phyloP scores from a whole-genome alignment of 2,113 vertebrate genomes.

The Ptilonorhynchus violaceus region DNA sequence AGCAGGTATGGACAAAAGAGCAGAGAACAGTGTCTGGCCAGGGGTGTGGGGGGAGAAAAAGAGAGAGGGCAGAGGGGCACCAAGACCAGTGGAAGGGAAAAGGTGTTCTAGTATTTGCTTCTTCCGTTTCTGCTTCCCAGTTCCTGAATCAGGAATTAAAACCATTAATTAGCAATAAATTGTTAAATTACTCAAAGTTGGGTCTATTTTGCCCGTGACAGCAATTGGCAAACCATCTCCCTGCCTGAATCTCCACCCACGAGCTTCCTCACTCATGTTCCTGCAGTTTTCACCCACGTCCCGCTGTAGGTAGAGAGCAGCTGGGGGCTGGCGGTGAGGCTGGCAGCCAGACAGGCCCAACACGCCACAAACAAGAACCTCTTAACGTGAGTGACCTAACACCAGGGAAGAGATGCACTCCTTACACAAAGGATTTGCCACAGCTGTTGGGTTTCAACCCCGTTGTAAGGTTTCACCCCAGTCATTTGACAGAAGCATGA shows the following conservation, averaged over 20 bases:
- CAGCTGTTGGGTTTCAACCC: neutral
- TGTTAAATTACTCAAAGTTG: neutral
- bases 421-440: neutral
- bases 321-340: no score
- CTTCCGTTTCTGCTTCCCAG: neutral
- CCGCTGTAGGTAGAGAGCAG: no score
- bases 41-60: neutral
- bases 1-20: no score
- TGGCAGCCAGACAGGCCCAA: neutral
- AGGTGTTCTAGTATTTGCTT: neutral
- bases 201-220: neutral
- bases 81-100: neutral
- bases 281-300: neutral
- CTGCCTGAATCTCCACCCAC: no score
- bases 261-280: neutral
- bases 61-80: neutral
- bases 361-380: neutral
- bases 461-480: fast-evolving
- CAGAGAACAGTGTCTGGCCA: neutral
- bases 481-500: neutral
- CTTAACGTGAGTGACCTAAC: neutral
- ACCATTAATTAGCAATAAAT: neutral
- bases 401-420: neutral
- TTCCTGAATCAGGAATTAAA: fast-evolving
- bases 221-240: neutral